phyloP scores from a whole-genome alignment of 1,140 invertebrate species.

The Pseudomyrmex flavicornis region DNA sequence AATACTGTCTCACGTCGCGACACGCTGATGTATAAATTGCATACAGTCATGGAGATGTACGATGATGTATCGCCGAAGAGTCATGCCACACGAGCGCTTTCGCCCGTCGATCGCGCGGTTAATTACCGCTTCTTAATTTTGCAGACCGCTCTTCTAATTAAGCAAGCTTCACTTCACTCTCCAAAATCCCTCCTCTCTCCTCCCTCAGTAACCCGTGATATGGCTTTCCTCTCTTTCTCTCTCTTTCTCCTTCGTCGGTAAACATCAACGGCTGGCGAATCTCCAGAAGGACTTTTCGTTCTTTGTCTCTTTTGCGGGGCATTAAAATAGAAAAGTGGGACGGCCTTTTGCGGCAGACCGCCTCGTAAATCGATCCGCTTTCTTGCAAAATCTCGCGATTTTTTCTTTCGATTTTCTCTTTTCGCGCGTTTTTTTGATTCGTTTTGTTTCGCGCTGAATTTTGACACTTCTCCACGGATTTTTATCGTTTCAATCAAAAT shows the following conservation, averaged over 20 bases:
- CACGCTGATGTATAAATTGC: slow-evolving; percentile 9
- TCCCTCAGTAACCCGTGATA: not conserved
- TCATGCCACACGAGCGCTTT: slow-evolving; percentile 20
- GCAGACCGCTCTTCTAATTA: slow-evolving; percentile 50
- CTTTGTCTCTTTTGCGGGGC: slow-evolving; percentile 73
- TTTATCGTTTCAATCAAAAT: too few relatives aligned
- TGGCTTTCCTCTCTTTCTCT: not conserved
- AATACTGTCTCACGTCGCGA: slow-evolving; percentile 25
- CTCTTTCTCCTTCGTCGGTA: slow-evolving; percentile 56
- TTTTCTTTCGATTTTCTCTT: not conserved
- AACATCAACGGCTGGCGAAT: slow-evolving; percentile 76
- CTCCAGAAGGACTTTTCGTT: slow-evolving; percentile 67
- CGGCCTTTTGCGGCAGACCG: slow-evolving; percentile 68
- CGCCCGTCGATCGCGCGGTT: slow-evolving; percentile 36
- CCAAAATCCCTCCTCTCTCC: not conserved
- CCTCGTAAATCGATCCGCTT: slow-evolving; percentile 11
- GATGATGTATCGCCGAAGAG: slow-evolving; percentile 42
- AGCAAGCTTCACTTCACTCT: slow-evolving; percentile 20
- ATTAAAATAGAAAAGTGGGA: slow-evolving; percentile 80
- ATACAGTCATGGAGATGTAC: slow-evolving; percentile 32
- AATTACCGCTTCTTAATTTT: slow-evolving; percentile 53
- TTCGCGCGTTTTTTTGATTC: not conserved
- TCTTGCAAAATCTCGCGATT: not conserved
- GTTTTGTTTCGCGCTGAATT: not conserved
- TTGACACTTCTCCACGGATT: too few relatives aligned